Base-by-base conservation (phyloP, 2,113 vertebrate species). In the Oryzias curvinotus region DNA sequence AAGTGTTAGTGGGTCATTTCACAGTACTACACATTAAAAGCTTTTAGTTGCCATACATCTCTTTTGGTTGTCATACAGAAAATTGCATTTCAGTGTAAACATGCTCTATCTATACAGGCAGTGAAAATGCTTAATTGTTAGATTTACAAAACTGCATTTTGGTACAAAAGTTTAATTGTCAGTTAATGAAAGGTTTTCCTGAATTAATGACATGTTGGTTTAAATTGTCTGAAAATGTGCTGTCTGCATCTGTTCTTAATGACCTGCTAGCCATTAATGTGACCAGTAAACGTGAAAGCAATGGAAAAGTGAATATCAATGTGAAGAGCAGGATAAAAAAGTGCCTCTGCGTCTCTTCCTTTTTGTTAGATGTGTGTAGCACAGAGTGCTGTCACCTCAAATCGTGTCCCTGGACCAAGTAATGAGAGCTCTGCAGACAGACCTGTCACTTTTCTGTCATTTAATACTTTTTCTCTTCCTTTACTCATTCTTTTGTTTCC, bases 221-320 rank as follows among this genome's bases (percentile, higher is more conserved):
- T 57, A 52, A 15, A 18, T 28, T 4, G 30, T 30, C 42, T 28
- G 46, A 23, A 43, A 60, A 56, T 51, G 56, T 66, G 42, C 43
- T 61, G 18, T 19, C 28, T 60, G 54, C 64, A 30, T 57, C 44
- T 52, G 47, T 65, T 53, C 14, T 55, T 75, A 80, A 72, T 74
- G 73, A 76, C 72, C 51, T 59, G 58, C 49, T 65, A 58, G 43
- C 44, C 30, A 36, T 68, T 73, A 64, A 71, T 64, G 48, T 21
- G 64, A 44, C 45, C 17, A 51, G 58, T 45, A 46, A 68, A 53
- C 57, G 71, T 75, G 64, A 64, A 67, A 72, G 58, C 58, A 10
- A 74, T 62, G 75, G 57, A 75, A 76, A 52, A 42, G 53, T 63
- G 54, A 69, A 80, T 71, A 83, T 75, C 55, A 80, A 16, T 77